A percentile compares a stretch with the other conserved stretches of the same genome.
These are phyloP conservation scores for Morone saxatilis DNA, from an alignment of 2,113 vertebrate species.

Conservation along the genomic window DNA sequence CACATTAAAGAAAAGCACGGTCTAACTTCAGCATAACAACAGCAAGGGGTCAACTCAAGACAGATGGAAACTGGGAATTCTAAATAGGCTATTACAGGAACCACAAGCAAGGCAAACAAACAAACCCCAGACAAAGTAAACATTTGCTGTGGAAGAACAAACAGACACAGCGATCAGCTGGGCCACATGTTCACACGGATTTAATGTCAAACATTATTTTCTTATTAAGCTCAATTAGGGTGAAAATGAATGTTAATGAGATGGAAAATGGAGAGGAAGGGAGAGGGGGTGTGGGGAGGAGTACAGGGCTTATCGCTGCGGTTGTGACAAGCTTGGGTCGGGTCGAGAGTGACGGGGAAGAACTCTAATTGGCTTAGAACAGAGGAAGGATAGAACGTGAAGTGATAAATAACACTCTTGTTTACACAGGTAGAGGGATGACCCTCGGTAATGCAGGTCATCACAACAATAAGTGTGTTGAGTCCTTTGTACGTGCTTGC, in stretches of 20 bases:
- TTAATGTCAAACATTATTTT: constrained; percentile 87
- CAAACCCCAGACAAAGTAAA: constrained; percentile 57
- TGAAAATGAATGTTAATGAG: constrained; percentile 91
- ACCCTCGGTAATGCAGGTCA: constrained; percentile 68
- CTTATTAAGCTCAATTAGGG: constrained; percentile 89
- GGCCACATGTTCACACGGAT: constrained; percentile 78
- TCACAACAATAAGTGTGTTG: constrained; percentile 10
- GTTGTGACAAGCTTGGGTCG: constrained; percentile 52
- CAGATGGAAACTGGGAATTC: constrained; percentile 43
- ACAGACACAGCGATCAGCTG: constrained; percentile 63
- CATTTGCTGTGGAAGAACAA: constrained; percentile 63
- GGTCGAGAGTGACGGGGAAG: constrained; percentile 38
- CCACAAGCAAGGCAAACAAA: constrained; percentile 39
- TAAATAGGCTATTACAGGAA: constrained; percentile 46
- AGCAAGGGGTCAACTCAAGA: constrained; percentile 39
- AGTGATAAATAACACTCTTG: constrained; percentile 71
- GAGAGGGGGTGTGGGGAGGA: constrained; percentile 20
- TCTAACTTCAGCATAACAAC: constrained; percentile 17
- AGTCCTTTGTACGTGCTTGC: constrained; percentile 35
- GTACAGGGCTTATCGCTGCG: constrained; percentile 28
- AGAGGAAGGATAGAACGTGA: constrained; percentile 49
- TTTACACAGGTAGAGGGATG: constrained; percentile 71
- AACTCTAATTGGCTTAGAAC: constrained; percentile 67
- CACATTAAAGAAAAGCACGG: constrained; percentile 10
- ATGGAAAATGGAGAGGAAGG: constrained; percentile 88